Conservation (phyloP, 2,797 vertebrate species). For the Melopsittacus undulatus region DNA sequence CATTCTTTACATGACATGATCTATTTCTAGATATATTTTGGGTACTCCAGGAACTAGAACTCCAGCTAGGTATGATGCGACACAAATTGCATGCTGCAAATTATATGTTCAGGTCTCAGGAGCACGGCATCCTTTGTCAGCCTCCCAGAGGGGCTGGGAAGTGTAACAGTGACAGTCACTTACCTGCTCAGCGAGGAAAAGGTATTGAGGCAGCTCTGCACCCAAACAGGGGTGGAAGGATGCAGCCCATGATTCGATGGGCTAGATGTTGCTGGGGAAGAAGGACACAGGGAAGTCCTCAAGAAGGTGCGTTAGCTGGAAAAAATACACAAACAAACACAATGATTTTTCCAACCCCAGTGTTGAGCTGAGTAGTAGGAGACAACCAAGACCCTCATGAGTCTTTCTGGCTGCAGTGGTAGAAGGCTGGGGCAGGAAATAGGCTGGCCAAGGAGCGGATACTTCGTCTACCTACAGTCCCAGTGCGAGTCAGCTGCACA, state of each 20-base stretch:
- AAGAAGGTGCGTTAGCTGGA: neutral
- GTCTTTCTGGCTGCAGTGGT: neutral
- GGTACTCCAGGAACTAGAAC: conserved; percentile 20
- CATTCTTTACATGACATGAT: conserved; percentile 48
- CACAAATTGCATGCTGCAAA: conserved; percentile 52
- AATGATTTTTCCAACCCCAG: neutral
- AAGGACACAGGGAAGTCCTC: neutral
- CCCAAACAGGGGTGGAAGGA: neutral
- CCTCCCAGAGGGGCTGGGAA: conserved; percentile 3
- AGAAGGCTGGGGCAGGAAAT: neutral
- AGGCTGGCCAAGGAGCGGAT: neutral
- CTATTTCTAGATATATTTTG: conserved; percentile 42
- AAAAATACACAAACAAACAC: neutral
- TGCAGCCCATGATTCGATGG: fast-evolving
- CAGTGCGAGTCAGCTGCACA: fast-evolving
- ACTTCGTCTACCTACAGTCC: neutral
- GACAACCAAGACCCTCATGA: neutral
- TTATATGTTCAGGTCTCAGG: conserved; percentile 42
- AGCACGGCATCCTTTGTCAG: neutral
- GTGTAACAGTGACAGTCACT: neutral
- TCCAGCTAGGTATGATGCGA: conserved; percentile 30
- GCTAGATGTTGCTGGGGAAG: neutral
- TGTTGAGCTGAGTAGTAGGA: neutral
- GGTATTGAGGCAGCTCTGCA: neutral
- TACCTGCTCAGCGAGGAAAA: neutral